phyloP scores from a whole-genome alignment of 1,140 invertebrate species.

The Laupala kohalensis region DNA sequence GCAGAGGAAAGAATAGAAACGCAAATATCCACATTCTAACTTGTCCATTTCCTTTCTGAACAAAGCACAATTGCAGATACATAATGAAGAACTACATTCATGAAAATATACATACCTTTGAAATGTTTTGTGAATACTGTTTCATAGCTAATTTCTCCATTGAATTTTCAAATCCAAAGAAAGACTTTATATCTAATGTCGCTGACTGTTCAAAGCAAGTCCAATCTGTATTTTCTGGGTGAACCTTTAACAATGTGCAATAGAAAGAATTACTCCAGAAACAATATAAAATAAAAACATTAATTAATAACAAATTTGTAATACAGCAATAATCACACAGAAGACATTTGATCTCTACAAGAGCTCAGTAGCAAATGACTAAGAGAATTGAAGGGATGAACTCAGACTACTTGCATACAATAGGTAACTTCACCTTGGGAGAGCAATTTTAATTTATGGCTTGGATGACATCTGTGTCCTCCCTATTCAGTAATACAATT shows the following conservation, averaged over 20 bases:
- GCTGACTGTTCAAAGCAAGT: constrained; percentile 95
- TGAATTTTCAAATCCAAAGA: constrained; percentile 90
- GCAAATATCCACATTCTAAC: too few species aligned
- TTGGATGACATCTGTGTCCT: not conserved
- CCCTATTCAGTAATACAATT: too few species aligned
- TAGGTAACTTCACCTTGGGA: not conserved
- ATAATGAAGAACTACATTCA: not conserved
- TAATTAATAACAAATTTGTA: too few species aligned
- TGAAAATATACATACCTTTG: constrained; percentile 47
- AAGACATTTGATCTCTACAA: too few species aligned
- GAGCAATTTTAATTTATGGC: not conserved
- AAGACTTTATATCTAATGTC: constrained; percentile 87
- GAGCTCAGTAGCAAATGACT: too few species aligned
- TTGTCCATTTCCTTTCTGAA: too few species aligned
- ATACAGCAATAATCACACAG: too few species aligned
- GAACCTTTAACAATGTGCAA: constrained; percentile 48
- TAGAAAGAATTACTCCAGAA: not conserved
- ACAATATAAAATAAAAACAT: too few species aligned
- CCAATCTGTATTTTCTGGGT: constrained; percentile 89
- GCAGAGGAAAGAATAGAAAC: too few species aligned
- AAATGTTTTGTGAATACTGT: constrained; percentile 85
- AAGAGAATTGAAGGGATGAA: too few species aligned
- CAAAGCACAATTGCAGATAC: too few species aligned
- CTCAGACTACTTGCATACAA: not conserved
- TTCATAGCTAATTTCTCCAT: constrained; percentile 96